These are phyloP conservation scores for Ganaspis brasiliensis DNA, from an alignment of 2,888 invertebrate species.

Conservation along the genomic window DNA sequence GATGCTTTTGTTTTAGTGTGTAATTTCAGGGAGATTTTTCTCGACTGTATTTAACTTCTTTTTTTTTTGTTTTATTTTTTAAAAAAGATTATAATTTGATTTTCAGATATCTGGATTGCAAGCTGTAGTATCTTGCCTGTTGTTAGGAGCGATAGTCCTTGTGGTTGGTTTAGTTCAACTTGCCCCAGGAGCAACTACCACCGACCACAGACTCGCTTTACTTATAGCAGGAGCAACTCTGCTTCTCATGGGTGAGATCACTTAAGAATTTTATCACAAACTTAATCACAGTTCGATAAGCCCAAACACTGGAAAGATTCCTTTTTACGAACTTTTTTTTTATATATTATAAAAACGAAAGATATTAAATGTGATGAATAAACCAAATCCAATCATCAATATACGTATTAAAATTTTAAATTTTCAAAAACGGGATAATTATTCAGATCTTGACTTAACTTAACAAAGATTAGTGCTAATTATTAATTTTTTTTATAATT, in stretches of 20 bases:
- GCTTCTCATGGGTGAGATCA: slow-evolving; percentile 83
- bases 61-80: too few species aligned
- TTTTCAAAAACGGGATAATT: too few species aligned
- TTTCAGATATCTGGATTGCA: slow-evolving; percentile 87
- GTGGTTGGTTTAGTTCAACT: slow-evolving; percentile 90
- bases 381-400: too few species aligned
- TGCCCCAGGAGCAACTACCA: slow-evolving; percentile 89
- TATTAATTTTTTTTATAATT: too few species aligned
- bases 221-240: slow-evolving; percentile 86
- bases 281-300: neutral
- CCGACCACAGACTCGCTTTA: slow-evolving; percentile 88
- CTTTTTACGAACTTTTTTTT: neutral
- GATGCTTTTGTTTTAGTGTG: too few species aligned
- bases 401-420: too few species aligned
- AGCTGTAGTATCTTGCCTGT: slow-evolving; percentile 87
- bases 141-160: slow-evolving; percentile 88
- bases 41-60: neutral
- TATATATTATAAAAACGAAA: neutral
- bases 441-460: too few species aligned
- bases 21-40: too few species aligned
- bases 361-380: slow-evolving; percentile 11
- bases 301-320: too few species aligned
- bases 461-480: too few species aligned
- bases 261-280: slow-evolving; percentile 25
- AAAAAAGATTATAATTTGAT: neutral